Conservation (phyloP, 2,888 invertebrate species). For the Mesodorylaimus sp. region DNA sequence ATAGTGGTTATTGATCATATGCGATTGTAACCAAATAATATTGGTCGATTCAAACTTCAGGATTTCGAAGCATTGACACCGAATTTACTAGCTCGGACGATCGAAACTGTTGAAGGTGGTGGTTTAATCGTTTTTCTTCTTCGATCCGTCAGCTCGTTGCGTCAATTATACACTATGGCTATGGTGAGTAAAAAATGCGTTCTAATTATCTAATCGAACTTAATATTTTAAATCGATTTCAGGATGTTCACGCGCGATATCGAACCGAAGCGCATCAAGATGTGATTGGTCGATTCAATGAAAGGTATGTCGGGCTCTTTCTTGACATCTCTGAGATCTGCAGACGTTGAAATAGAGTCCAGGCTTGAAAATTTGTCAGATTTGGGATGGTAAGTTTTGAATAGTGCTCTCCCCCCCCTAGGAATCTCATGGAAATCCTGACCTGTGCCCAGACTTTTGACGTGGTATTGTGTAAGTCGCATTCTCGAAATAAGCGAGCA, state of each 20-base stretch:
- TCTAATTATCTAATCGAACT: neutral
- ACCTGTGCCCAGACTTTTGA: no score
- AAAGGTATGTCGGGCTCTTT: constrained; percentile 49
- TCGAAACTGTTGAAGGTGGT: constrained; percentile 97
- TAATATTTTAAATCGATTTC: constrained; percentile 13
- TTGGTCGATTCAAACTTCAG: constrained; percentile 38
- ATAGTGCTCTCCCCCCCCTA: no score
- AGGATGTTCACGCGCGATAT: constrained; percentile 82
- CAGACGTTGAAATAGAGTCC: no score
- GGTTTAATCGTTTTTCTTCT: constrained; percentile 64
- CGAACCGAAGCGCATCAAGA: constrained; percentile 83
- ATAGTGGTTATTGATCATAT: no score
- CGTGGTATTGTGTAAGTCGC: no score
- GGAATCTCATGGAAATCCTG: no score
- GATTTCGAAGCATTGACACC: constrained; percentile 96
- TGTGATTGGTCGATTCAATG: constrained; percentile 82
- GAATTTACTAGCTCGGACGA: constrained; percentile 78
- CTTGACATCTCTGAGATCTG: no score
- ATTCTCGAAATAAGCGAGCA: no score
- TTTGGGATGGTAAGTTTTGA: neutral
- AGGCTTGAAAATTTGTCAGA: no score
- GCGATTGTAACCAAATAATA: no score
- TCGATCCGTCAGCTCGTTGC: constrained; percentile 61
- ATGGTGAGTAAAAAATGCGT: constrained; percentile 44
- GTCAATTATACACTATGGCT: constrained; percentile 80